Percentiles rank a stretch among this genome's conserved stretches.
Evolutionary conservation across 2,113 vertebrate species (phyloP).

Genomic region (Amia ocellicauda): DNA sequence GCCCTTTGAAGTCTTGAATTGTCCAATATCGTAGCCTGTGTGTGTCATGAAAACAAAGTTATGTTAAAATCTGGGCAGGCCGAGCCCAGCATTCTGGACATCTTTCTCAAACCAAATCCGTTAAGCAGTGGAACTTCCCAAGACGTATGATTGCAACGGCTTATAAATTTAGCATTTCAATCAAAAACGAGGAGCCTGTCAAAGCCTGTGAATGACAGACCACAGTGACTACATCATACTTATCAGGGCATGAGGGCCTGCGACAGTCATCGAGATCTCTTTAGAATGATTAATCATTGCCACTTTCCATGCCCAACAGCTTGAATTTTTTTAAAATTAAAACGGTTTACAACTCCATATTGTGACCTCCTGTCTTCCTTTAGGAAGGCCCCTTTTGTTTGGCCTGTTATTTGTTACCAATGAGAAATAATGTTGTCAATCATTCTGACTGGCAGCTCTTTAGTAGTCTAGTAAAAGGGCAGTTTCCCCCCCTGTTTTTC

Average conservation of each 20-base stretch:
- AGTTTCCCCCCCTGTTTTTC: not conserved
- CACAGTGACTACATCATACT: not conserved
- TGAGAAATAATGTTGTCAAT: conserved; percentile 3
- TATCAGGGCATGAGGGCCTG: not conserved
- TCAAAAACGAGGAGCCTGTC: not conserved
- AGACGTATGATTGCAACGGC: not conserved
- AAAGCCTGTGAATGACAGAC: not conserved
- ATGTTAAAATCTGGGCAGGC: not conserved
- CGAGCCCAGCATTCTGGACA: not conserved
- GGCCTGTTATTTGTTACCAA: not conserved
- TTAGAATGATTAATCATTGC: not conserved
- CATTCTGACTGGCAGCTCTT: not conserved
- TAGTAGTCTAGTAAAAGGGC: not conserved
- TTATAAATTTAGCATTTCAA: conserved; percentile 1
- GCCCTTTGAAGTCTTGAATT: too few species aligned
- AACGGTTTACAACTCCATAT: conserved; percentile 6
- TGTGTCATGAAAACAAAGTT: too few species aligned
- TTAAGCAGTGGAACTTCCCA: not conserved
- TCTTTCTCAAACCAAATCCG: not conserved
- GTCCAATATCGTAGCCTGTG: too few species aligned
- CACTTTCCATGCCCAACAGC: not conserved
- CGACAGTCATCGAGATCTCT: not conserved
- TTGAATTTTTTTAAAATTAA: not conserved
- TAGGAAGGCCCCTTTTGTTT: not conserved
- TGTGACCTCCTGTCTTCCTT: not conserved